Evolutionary conservation across 2,888 invertebrate genomes (phyloP).

Genomic region (Marasmarcha lunaedactyla): DNA sequence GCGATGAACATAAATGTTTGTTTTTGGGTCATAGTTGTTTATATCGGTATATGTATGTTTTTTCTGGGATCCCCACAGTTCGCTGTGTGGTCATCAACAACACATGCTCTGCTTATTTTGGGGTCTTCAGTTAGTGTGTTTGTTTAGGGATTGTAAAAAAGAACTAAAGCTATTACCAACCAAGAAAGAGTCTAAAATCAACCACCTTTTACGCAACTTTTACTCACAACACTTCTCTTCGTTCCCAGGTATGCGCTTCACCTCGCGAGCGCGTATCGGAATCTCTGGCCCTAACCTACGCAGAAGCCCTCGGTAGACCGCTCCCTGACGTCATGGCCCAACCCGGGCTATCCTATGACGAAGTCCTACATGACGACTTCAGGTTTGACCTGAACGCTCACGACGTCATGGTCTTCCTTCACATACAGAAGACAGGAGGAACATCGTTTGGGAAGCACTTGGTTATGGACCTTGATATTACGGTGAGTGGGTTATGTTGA

Average conservation of each 20-base stretch:
- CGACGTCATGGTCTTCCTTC: constrained; percentile 97
- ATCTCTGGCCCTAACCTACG: constrained; percentile 55
- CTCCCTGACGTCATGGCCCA: constrained; percentile 66
- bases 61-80: too few species aligned
- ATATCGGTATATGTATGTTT: too few species aligned
- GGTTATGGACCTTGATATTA: constrained; percentile 91
- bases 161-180: too few species aligned
- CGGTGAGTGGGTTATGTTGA: constrained; percentile 43
- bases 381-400: constrained; percentile 91
- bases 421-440: constrained; percentile 99
- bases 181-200: too few species aligned
- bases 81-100: too few species aligned
- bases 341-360: constrained; percentile 85
- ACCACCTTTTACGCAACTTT: too few species aligned
- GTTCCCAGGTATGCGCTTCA: constrained; percentile 77
- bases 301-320: constrained; percentile 65
- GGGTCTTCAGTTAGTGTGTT: too few species aligned
- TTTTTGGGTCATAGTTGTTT: too few species aligned
- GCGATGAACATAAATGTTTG: too few species aligned
- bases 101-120: too few species aligned
- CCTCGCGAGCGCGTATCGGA: constrained; percentile 74
- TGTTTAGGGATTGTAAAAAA: too few species aligned
- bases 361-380: constrained; percentile 87
- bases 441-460: constrained; percentile 97
- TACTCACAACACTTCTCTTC: too few species aligned